A percentile compares a stretch with the other conserved stretches of the same genome.
These are phyloP conservation scores for Megalopta genalis DNA, from an alignment of 1,140 invertebrate genomes.

Conservation along the genomic window DNA sequence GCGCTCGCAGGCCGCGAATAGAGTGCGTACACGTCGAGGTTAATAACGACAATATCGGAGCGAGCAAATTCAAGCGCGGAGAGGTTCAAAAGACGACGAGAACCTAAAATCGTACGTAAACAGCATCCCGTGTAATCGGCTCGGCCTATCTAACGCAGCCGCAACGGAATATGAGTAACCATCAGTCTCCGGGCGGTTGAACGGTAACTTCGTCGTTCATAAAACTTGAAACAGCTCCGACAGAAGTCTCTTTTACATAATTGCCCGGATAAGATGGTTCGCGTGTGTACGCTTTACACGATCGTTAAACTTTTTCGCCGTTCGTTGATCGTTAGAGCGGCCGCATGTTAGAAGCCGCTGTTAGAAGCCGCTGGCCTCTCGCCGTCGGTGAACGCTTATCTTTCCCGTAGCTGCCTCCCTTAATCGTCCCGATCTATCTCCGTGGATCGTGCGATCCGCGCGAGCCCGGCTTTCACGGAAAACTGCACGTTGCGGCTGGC, in stretches of 20 bases:
- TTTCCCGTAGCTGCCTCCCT: neutral
- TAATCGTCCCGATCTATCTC: slow-evolving; percentile 24
- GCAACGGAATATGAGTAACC: neutral
- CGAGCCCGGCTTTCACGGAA: neutral
- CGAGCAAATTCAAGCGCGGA: no score
- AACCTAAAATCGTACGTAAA: neutral
- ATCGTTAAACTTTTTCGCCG: slow-evolving; percentile 69
- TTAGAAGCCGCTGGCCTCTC: slow-evolving; percentile 5
- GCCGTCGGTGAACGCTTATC: slow-evolving; percentile 27
- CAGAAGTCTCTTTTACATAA: slow-evolving; percentile 56
- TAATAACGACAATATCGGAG: no score
- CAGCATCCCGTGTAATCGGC: neutral
- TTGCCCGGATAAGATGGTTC: slow-evolving; percentile 49
- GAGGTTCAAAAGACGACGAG: no score
- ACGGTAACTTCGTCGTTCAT: neutral
- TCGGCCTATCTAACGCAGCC: neutral
- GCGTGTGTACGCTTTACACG: slow-evolving; percentile 64
- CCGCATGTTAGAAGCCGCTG: neutral
- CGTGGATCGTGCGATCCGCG: slow-evolving; percentile 25
- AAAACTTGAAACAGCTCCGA: neutral
- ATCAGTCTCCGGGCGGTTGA: neutral
- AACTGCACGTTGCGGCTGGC: slow-evolving; percentile 2
- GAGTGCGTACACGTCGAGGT: no score
- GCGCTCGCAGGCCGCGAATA: no score
- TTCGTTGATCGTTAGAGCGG: slow-evolving; percentile 66